phyloP scores from a whole-genome alignment of 2,797 vertebrate genomes.

The Sparus aurata region DNA sequence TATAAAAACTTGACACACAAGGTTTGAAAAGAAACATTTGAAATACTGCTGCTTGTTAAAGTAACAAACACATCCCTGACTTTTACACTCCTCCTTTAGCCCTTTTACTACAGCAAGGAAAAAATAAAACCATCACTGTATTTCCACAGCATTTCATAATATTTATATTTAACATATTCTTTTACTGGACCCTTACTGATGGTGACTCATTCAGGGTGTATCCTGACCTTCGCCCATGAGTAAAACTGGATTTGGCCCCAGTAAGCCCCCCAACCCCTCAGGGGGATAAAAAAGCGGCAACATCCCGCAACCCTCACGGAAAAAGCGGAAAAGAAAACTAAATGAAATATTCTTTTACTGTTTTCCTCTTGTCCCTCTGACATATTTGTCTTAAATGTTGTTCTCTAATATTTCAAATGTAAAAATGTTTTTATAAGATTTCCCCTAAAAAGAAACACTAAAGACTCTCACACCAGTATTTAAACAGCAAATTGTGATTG shows the following conservation, averaged over 20 bases:
- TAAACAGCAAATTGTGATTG: not conserved
- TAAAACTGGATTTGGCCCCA: no score
- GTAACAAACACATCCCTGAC: not conserved
- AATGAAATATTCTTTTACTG: not conserved
- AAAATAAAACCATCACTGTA: not conserved
- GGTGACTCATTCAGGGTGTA: no score
- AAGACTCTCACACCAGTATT: not conserved
- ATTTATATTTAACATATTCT: not conserved
- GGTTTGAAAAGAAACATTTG: not conserved
- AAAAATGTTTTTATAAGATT: not conserved
- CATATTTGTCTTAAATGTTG: not conserved
- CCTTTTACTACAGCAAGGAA: not conserved
- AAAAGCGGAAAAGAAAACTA: no score
- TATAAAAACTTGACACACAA: not conserved
- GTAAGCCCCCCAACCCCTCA: no score
- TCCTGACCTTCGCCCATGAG: no score
- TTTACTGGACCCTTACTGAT: no score
- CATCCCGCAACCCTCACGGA: no score
- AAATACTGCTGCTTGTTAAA: not conserved
- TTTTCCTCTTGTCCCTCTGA: not conserved
- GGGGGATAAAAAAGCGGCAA: no score
- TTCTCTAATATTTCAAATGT: not conserved
- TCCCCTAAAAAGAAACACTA: not conserved
- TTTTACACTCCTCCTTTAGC: not conserved
- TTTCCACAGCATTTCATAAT: not conserved